These are phyloP conservation scores for Euphonia xanthogaster DNA, from an alignment of 2,797 vertebrate genomes.

Conservation along the genomic window DNA sequence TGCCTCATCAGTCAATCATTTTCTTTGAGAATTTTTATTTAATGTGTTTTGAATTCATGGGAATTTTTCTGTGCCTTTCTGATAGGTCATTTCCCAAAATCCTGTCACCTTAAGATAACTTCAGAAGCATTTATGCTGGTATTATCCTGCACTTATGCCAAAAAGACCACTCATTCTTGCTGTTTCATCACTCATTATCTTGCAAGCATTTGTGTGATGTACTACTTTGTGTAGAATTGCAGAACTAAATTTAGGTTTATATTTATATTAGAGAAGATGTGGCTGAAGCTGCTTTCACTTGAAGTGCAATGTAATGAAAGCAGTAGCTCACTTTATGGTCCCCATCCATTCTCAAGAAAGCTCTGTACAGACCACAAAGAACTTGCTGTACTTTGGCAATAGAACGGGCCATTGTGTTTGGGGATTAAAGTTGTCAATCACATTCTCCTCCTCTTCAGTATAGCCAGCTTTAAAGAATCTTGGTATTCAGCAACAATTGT, in stretches of 20 bases:
- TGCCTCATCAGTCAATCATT: neutral
- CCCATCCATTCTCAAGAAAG: slow-evolving; percentile 12
- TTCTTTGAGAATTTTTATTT: neutral
- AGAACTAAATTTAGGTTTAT: neutral
- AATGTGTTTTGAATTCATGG: neutral
- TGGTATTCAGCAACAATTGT: neutral
- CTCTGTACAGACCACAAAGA: neutral
- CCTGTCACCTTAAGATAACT: neutral
- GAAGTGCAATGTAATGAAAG: neutral
- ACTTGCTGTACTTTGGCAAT: neutral
- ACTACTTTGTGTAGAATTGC: neutral
- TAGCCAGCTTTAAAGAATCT: neutral
- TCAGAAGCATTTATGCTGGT: neutral
- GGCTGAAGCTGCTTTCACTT: neutral
- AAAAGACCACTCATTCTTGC: neutral
- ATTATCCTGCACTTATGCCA: neutral
- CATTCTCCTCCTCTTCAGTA: neutral
- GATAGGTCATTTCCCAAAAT: neutral
- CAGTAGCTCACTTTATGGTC: neutral
- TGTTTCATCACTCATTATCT: neutral
- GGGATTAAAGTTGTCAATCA: slow-evolving; percentile 10
- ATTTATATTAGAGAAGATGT: neutral
- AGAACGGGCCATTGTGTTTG: slow-evolving; percentile 4
- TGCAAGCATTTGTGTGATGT: neutral
- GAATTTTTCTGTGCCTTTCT: neutral